phyloP scores from a whole-genome alignment of 1,140 invertebrate genomes.

The Drosophila serrata region DNA sequence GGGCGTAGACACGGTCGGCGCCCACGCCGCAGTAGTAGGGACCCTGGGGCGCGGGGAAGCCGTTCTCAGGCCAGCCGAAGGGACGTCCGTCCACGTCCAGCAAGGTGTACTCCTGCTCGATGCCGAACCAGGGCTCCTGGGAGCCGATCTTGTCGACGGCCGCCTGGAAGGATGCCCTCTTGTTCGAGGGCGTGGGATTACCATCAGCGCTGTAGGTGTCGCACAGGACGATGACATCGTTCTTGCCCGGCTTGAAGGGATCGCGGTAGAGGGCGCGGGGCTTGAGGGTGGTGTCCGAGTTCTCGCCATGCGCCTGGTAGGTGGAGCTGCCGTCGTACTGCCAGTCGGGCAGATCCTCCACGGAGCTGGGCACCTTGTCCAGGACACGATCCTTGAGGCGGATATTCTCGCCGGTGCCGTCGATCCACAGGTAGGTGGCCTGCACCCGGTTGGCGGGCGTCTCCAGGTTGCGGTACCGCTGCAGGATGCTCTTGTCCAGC shows the following conservation, averaged over 20 bases:
- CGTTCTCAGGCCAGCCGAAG: constrained; percentile 96
- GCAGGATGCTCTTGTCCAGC: constrained; percentile 90
- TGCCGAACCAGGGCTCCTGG: constrained; percentile 96
- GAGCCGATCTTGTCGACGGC: constrained; percentile 85
- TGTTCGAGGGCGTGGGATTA: constrained; percentile 86
- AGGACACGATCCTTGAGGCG: constrained; percentile 95
- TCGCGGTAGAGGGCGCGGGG: constrained; percentile 95
- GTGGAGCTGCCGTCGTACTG: constrained; percentile 97
- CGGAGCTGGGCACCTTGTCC: constrained; percentile 89
- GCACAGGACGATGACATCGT: constrained; percentile 94
- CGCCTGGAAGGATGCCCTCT: constrained; percentile 67
- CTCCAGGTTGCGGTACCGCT: constrained; percentile 90
- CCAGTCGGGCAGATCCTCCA: constrained; percentile 94
- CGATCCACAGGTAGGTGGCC: constrained; percentile 97
- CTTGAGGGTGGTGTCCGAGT: constrained; percentile 94
- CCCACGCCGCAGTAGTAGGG: constrained; percentile 98
- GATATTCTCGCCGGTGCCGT: constrained; percentile 95
- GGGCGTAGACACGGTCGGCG: constrained; percentile 95
- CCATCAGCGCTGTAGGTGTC: constrained; percentile 90
- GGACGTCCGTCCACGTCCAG: constrained; percentile 95
- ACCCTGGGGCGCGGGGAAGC: constrained; percentile 95
- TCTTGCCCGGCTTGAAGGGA: constrained; percentile 93
- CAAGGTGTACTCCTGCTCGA: constrained; percentile 96
- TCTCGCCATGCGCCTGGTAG: constrained; percentile 90
- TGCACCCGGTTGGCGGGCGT: constrained; percentile 90